Evolutionary conservation across 53 echinoderm and acorn worm species (phyloP).

Genomic region (Crossaster papposus): DNA sequence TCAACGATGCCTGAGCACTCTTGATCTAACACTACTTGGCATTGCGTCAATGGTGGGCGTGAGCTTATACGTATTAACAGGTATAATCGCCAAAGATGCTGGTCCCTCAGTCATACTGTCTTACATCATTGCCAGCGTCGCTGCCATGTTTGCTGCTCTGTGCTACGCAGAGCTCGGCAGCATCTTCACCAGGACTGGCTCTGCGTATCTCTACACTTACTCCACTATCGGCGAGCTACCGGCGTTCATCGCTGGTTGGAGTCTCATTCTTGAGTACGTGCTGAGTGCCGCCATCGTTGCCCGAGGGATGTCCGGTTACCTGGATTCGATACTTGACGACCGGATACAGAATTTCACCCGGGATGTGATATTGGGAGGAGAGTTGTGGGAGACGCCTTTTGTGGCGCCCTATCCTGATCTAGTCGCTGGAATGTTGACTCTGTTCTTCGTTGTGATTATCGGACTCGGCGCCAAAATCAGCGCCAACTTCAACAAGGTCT

Average conservation of each 20-base stretch:
- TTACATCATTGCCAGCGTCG: conserved; percentile 62
- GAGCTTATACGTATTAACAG: conserved; percentile 75
- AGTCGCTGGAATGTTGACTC: conserved; percentile 4
- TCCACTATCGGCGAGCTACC: conserved; percentile 72
- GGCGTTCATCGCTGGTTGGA: conserved; percentile 87
- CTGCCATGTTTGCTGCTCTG: conserved; percentile 65
- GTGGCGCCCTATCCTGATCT: conserved; percentile 64
- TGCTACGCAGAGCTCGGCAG: conserved; percentile 81
- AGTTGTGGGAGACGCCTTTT: conserved; percentile 51
- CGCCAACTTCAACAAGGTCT: conserved; percentile 30
- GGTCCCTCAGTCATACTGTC: conserved; percentile 78
- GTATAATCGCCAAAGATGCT: conserved; percentile 65
- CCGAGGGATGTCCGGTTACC: conserved; percentile 64
- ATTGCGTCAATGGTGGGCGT: conserved; percentile 75
- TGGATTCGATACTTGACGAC: conserved; percentile 59
- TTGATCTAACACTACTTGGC: conserved; percentile 71
- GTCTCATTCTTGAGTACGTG: conserved; percentile 74
- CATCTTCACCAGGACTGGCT: conserved; percentile 74
- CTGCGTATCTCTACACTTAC: conserved; percentile 76
- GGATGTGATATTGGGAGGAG: conserved; percentile 61
- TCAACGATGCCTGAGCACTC: conserved; percentile 64
- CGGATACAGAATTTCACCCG: conserved; percentile 64
- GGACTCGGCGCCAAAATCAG: conserved; percentile 34
- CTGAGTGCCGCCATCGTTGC: conserved; percentile 58
- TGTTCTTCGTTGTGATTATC: conserved; percentile 48